Evolutionary conservation across 2,888 invertebrate species (phyloP).

Genomic region (Agapostemon virescens): DNA sequence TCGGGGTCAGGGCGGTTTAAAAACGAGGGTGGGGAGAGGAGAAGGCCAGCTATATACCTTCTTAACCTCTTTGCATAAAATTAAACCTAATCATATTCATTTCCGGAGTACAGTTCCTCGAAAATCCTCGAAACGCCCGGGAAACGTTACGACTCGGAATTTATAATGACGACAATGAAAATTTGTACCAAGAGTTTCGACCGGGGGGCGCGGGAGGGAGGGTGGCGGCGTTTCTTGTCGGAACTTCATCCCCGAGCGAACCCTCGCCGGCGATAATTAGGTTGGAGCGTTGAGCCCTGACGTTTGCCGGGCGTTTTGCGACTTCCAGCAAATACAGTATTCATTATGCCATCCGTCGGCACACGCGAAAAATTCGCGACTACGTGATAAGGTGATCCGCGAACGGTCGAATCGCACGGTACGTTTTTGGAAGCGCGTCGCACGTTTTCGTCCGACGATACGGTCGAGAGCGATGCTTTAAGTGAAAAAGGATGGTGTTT

Average conservation of each 20-base stretch:
- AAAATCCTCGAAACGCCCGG: slow-evolving; percentile 44
- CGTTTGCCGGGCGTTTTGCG: not conserved
- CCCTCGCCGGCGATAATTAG: slow-evolving; percentile 34
- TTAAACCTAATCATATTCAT: slow-evolving; percentile 55
- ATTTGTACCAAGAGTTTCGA: slow-evolving; percentile 44
- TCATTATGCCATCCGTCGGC: not conserved
- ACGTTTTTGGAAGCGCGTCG: no score
- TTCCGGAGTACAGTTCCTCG: slow-evolving; percentile 38
- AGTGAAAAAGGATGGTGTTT: not conserved
- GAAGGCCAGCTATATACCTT: slow-evolving; percentile 20
- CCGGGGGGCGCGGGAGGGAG: not conserved
- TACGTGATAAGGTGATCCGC: not conserved
- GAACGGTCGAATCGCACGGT: not conserved
- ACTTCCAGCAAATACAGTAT: slow-evolving; percentile 14
- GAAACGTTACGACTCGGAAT: slow-evolving; percentile 40
- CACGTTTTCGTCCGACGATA: not conserved
- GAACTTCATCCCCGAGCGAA: slow-evolving; percentile 19
- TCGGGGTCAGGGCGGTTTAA: not conserved
- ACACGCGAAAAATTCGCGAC: not conserved
- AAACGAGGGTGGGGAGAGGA: not conserved
- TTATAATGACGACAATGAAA: slow-evolving; percentile 55
- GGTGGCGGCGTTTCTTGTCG: slow-evolving; percentile 2
- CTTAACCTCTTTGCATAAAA: slow-evolving; percentile 59
- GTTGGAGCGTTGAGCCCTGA: slow-evolving; percentile 21
- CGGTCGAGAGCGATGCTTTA: not conserved